A percentile compares a stretch with the other conserved stretches of the same genome.
phyloP scores from a whole-genome alignment of 1,140 invertebrate genomes.

The Phortica variegata region DNA sequence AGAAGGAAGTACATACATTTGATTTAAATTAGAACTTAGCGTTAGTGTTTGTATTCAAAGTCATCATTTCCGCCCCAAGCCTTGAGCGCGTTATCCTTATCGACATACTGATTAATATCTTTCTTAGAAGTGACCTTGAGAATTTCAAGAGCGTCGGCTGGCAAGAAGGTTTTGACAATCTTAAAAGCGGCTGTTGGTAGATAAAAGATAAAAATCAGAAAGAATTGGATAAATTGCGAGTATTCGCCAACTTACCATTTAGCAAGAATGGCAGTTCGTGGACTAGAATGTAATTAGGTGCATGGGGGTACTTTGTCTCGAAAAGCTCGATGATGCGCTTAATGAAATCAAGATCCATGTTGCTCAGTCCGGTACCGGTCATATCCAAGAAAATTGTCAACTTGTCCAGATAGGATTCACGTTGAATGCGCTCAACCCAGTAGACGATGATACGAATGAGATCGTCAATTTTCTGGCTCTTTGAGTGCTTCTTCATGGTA shows the following conservation, averaged over 20 bases:
- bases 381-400: constrained; percentile 90
- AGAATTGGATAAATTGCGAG: not conserved
- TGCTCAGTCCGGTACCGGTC: constrained; percentile 80
- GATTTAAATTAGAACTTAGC: too few species aligned
- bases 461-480: constrained; percentile 70
- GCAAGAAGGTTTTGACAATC: constrained; percentile 84
- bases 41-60: constrained; percentile 60
- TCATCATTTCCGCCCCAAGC: constrained; percentile 82
- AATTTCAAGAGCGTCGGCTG: constrained; percentile 81
- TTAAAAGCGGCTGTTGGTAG: constrained; percentile 86
- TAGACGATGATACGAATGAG: constrained; percentile 80
- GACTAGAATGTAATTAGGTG: constrained; percentile 86
- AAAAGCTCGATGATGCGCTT: constrained; percentile 82
- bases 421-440: constrained; percentile 83
- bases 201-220: constrained; percentile 13
- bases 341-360: constrained; percentile 85
- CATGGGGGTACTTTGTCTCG: constrained; percentile 79
- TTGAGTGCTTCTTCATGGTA: constrained; percentile 73
- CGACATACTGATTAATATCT: constrained; percentile 74
- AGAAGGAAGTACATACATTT: too few species aligned
- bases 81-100: constrained; percentile 71
- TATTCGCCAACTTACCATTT: constrained; percentile 64
- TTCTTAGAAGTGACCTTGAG: constrained; percentile 83
- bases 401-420: constrained; percentile 71
- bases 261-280: constrained; percentile 95